A percentile compares a stretch with the other conserved stretches of the same genome.
Evolutionary conservation across 2,797 vertebrate genomes (phyloP).

Genomic region (Cephalopachus bancanus): DNA sequence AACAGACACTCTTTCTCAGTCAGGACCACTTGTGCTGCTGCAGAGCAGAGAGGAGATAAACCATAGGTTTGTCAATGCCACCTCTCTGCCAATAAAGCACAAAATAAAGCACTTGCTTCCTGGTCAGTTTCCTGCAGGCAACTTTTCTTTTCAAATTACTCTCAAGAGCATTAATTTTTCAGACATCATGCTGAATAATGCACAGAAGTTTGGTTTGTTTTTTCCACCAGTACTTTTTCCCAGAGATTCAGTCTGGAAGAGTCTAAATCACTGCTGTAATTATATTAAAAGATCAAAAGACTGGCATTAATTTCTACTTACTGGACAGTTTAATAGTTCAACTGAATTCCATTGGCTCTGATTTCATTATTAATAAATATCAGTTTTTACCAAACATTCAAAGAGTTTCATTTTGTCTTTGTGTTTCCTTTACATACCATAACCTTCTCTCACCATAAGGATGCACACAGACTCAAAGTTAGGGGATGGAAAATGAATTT

Average conservation of each 20-base stretch:
- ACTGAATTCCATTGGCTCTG: conserved; percentile 62
- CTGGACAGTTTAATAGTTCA: conserved; percentile 62
- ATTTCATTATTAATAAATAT: conserved; percentile 76
- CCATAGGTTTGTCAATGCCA: accelerated
- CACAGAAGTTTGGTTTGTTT: conserved; percentile 7
- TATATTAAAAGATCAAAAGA: conserved; percentile 48
- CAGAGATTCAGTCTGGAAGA: neutral
- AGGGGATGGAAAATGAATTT: no score
- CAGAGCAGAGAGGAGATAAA: neutral
- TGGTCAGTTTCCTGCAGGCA: neutral
- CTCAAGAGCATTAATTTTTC: neutral
- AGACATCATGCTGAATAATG: neutral
- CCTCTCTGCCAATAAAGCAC: neutral
- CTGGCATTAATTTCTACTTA: conserved; percentile 58
- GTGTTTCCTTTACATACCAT: neutral
- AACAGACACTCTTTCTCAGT: neutral
- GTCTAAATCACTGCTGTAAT: conserved; percentile 62
- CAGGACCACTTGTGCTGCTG: neutral
- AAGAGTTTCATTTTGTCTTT: conserved; percentile 40
- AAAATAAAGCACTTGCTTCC: neutral
- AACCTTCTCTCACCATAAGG: no score
- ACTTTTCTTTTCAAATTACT: neutral
- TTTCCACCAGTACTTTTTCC: neutral
- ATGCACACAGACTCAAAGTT: no score
- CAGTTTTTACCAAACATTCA: conserved; percentile 64